Percentiles rank a stretch among this genome's conserved stretches.
Conservation (phyloP, 2,888 invertebrate species). For the Molorchus minor region DNA sequence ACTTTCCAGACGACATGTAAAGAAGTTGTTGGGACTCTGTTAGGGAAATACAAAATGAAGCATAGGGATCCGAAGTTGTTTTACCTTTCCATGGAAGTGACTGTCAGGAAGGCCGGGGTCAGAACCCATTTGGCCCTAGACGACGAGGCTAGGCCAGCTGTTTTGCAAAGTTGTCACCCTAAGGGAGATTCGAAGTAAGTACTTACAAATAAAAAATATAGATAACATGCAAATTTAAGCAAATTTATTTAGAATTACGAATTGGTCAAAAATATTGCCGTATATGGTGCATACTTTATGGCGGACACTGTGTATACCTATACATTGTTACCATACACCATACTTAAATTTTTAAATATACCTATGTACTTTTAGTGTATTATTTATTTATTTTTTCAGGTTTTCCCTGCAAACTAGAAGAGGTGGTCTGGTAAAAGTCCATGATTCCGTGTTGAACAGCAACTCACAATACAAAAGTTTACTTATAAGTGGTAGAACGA, state of each 20-base stretch:
- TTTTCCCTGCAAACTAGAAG: conserved; percentile 88
- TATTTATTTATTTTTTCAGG: conserved; percentile 63
- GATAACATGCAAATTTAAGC: too few species aligned
- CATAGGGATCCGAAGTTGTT: conserved; percentile 92
- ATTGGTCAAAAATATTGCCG: too few species aligned
- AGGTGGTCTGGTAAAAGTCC: conserved; percentile 91
- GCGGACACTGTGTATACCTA: not conserved
- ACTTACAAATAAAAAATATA: not conserved
- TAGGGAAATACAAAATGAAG: conserved; percentile 87
- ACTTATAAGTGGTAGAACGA: conserved; percentile 87
- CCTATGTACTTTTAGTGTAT: not conserved
- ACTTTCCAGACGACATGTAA: conserved; percentile 88
- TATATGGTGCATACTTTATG: not conserved
- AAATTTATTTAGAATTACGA: too few species aligned
- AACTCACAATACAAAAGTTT: conserved; percentile 93
- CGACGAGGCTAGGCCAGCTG: conserved; percentile 89
- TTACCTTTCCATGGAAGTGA: conserved; percentile 94
- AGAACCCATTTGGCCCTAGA: conserved; percentile 85
- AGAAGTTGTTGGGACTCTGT: conserved; percentile 84
- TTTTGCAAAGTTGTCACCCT: conserved; percentile 92
- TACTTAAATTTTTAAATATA: not conserved
- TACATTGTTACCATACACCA: not conserved
- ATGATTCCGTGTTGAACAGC: conserved; percentile 90
- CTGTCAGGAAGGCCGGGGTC: conserved; percentile 83
- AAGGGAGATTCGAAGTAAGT: conserved; percentile 88